Percentiles rank a stretch among this genome's conserved stretches.
These are phyloP conservation scores for Cyphomyrmex costatus DNA, from an alignment of 1,140 invertebrate species.

Conservation along the genomic window DNA sequence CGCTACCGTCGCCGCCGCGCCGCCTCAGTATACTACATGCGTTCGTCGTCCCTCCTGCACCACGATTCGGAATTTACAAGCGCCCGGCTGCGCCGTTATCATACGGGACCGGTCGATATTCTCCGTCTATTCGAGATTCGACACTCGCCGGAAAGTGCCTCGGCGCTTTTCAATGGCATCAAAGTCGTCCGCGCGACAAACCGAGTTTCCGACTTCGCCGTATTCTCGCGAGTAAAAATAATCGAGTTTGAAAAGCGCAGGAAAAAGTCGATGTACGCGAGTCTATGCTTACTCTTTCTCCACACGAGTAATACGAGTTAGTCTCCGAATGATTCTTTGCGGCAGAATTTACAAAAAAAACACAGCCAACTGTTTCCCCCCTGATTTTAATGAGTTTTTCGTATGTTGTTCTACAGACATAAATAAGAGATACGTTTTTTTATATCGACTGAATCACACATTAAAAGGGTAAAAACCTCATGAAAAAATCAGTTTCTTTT, in stretches of 20 bases:
- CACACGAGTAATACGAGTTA: too few relatives aligned
- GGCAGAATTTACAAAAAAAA: neutral
- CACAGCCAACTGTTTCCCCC: too few relatives aligned
- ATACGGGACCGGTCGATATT: conserved; percentile 75
- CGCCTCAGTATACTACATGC: conserved; percentile 19
- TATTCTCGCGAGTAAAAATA: conserved; percentile 20
- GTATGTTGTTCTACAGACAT: too few relatives aligned
- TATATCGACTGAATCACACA: too few relatives aligned
- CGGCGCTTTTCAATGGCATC: neutral
- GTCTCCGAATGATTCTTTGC: neutral
- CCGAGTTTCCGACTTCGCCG: conserved; percentile 1
- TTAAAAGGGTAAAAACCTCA: too few relatives aligned
- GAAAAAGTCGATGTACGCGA: neutral
- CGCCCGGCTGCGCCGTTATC: conserved; percentile 66
- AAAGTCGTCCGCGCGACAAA: neutral
- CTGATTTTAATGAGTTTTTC: too few relatives aligned
- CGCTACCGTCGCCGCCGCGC: conserved; percentile 7
- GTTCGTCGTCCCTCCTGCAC: conserved; percentile 10
- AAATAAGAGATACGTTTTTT: too few relatives aligned
- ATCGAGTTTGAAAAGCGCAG: neutral
- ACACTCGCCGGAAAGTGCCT: conserved; percentile 5
- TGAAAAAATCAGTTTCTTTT: too few relatives aligned
- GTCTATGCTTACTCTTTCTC: neutral
- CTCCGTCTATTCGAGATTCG: conserved; percentile 47
- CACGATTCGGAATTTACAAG: conserved; percentile 57